phyloP scores from a whole-genome alignment of 2,797 vertebrate genomes.

The Urophycis tenuis region DNA sequence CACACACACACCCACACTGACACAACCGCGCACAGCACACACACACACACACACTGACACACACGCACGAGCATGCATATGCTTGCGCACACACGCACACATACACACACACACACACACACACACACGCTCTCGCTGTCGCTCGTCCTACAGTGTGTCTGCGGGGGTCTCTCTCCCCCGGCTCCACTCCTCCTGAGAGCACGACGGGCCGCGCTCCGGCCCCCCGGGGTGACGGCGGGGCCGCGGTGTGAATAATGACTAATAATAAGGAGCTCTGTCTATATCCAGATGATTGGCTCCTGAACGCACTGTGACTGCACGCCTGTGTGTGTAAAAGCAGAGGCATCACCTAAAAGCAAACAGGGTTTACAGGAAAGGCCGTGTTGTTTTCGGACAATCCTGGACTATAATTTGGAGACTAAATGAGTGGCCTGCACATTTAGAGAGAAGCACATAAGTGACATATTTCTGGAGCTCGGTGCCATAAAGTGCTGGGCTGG shows the following conservation, averaged over 20 bases:
- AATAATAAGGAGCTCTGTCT: neutral
- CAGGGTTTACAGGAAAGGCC: slow-evolving; percentile 54
- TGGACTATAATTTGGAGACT: slow-evolving; percentile 64
- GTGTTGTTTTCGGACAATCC: slow-evolving; percentile 50
- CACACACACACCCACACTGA: neutral
- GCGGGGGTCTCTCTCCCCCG: no score
- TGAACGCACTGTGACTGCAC: neutral
- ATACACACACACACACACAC: neutral
- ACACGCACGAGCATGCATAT: no score
- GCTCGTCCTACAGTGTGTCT: neutral
- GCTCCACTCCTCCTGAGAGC: neutral
- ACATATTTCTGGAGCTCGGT: slow-evolving; percentile 69
- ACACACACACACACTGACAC: no score
- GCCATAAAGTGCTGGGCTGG: slow-evolving; percentile 61
- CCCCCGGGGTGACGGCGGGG: no score
- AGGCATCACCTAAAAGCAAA: slow-evolving; percentile 56
- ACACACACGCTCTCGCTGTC: neutral
- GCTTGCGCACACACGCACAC: no score
- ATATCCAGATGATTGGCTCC: neutral
- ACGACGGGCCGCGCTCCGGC: no score
- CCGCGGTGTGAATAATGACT: neutral
- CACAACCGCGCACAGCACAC: no score
- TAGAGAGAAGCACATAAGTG: slow-evolving; percentile 60
- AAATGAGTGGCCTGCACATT: slow-evolving; percentile 65
- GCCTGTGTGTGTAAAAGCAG: slow-evolving; percentile 11